phyloP scores from a whole-genome alignment of 2,113 vertebrate genomes.

The Ailurus styani region DNA sequence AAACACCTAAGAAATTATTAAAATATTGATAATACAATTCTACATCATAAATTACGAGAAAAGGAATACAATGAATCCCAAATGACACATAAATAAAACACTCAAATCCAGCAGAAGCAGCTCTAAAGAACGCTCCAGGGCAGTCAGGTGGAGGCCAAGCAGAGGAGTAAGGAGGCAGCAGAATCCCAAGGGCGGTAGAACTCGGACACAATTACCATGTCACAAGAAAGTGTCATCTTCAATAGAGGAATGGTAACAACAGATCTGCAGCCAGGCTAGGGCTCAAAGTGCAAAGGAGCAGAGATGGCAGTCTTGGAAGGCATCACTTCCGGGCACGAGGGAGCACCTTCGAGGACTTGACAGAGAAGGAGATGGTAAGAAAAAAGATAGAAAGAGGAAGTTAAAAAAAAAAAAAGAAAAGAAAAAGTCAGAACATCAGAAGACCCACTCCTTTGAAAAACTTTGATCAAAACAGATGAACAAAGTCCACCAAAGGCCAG shows the following conservation, averaged over 20 bases:
- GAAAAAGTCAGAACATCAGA: not conserved
- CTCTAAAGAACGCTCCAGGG: not conserved
- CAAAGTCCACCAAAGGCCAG: not conserved
- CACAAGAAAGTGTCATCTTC: not conserved
- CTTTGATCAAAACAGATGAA: not conserved
- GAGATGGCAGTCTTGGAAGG: not conserved
- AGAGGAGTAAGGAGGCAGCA: not conserved
- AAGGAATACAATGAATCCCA: not conserved
- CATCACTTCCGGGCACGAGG: not conserved
- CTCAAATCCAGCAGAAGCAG: not conserved
- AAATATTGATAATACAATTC: not conserved
- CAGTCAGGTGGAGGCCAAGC: not conserved
- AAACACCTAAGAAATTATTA: not conserved
- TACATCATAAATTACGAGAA: not conserved
- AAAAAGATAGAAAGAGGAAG: not conserved
- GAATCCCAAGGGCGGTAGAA: not conserved
- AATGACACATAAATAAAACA: not conserved
- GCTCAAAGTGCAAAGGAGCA: not conserved
- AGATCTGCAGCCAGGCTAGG: not conserved
- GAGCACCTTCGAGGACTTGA: not conserved
- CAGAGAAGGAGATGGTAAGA: not conserved
- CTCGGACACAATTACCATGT: not conserved
- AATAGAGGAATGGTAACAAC: too few relatives aligned
- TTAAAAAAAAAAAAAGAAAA: not conserved
- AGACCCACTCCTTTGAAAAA: not conserved